These are phyloP conservation scores for Pecten maximus DNA, from an alignment of 2,888 invertebrate genomes.

Conservation along the genomic window DNA sequence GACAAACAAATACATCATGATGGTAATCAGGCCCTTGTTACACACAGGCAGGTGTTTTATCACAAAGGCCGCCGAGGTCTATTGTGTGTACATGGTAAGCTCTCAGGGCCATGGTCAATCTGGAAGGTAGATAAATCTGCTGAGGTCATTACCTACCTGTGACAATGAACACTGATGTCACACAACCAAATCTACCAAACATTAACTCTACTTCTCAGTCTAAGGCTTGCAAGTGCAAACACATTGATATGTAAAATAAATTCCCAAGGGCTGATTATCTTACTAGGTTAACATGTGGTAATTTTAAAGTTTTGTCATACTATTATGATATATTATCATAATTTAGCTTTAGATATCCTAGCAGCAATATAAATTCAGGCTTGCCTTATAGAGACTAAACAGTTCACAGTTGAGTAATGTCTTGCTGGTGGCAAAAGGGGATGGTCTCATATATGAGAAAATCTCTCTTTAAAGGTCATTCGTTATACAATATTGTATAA, in stretches of 20 bases:
- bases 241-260: background rate
- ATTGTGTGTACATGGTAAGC: background rate
- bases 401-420: background rate
- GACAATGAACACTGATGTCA: background rate
- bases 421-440: background rate
- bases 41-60: background rate
- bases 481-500: background rate
- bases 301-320: background rate
- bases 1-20: background rate
- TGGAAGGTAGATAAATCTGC: background rate
- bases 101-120: background rate
- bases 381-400: background rate
- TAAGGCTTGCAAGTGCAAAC: background rate
- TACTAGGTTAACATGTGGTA: background rate
- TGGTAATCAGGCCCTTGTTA: background rate
- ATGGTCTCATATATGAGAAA: background rate
- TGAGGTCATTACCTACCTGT: conserved; percentile 4
- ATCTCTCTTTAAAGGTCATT: background rate
- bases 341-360: background rate
- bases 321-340: background rate
- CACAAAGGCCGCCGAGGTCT: background rate
- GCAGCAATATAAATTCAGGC: background rate
- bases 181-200: background rate
- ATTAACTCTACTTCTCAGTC: background rate
- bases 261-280: background rate